Conservation (phyloP, 2,888 invertebrate species). For the Morpho achilles region DNA sequence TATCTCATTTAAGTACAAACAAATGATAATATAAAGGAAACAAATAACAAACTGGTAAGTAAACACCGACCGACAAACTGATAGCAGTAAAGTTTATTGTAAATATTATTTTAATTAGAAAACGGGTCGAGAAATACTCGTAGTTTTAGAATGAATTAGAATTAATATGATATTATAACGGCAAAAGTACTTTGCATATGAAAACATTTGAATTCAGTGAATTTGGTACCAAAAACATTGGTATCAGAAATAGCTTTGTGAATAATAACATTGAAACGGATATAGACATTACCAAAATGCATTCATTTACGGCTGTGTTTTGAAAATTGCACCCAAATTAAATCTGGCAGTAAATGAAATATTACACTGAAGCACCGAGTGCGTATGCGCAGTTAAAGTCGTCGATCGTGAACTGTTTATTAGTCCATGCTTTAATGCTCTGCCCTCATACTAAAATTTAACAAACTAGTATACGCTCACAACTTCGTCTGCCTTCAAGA, state of each 20-base stretch:
- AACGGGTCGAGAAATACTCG: no score
- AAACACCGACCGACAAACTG: no score
- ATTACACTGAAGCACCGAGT: conserved; percentile 13
- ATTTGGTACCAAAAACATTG: no score
- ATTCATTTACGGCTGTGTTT: conserved; percentile 14
- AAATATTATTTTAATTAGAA: no score
- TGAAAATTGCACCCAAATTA: conserved; percentile 15
- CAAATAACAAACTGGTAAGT: no score
- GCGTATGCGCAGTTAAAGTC: conserved; percentile 23
- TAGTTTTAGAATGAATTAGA: no score
- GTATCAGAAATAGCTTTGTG: neutral
- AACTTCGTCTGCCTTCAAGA: neutral
- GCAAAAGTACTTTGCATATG: no score
- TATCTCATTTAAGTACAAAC: no score
- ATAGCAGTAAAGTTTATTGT: no score
- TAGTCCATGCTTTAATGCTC: conserved; percentile 9
- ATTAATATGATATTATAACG: no score
- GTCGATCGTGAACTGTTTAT: conserved; percentile 24
- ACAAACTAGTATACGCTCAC: neutral
- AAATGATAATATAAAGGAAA: no score
- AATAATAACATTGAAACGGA: conserved; percentile 5
- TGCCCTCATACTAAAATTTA: conserved; percentile 1
- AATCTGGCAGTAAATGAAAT: conserved; percentile 17
- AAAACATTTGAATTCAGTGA: no score
- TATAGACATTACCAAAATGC: conserved; percentile 5